phyloP scores from a whole-genome alignment of 1,140 invertebrate species.

The Copidosoma floridanum region DNA sequence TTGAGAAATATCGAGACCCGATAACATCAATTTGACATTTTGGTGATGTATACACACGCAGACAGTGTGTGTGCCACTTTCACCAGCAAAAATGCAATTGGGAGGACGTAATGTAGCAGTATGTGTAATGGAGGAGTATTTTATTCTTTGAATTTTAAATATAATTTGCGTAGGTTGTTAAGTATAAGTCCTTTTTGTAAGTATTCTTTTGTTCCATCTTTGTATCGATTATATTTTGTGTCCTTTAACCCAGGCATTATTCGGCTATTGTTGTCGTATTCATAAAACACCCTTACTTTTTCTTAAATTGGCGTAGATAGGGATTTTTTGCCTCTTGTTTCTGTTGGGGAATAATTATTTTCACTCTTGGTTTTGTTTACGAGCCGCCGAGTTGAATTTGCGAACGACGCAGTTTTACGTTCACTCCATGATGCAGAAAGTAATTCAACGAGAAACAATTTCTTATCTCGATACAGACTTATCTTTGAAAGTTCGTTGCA shows the following conservation, averaged over 20 bases:
- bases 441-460: too few relatives aligned
- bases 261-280: neutral
- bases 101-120: conserved; percentile 18
- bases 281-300: too few relatives aligned
- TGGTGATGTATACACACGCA: neutral
- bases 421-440: too few relatives aligned
- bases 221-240: neutral
- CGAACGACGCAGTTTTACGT: too few relatives aligned
- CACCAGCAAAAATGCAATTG: conserved; percentile 13
- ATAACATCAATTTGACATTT: neutral
- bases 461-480: too few relatives aligned
- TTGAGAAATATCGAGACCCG: neutral
- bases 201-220: neutral
- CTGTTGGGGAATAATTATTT: too few relatives aligned
- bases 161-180: conserved; percentile 23
- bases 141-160: conserved; percentile 15
- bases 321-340: too few relatives aligned
- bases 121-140: conserved; percentile 18
- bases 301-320: too few relatives aligned
- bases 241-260: neutral
- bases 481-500: too few relatives aligned
- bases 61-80: conserved; percentile 18
- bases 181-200: conserved; percentile 23
- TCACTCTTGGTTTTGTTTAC: too few relatives aligned
- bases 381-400: too few relatives aligned